Percentiles rank a stretch among this genome's conserved stretches.
Evolutionary conservation across 2,113 vertebrate genomes (phyloP).

Genomic region (Urocolius indicus): DNA sequence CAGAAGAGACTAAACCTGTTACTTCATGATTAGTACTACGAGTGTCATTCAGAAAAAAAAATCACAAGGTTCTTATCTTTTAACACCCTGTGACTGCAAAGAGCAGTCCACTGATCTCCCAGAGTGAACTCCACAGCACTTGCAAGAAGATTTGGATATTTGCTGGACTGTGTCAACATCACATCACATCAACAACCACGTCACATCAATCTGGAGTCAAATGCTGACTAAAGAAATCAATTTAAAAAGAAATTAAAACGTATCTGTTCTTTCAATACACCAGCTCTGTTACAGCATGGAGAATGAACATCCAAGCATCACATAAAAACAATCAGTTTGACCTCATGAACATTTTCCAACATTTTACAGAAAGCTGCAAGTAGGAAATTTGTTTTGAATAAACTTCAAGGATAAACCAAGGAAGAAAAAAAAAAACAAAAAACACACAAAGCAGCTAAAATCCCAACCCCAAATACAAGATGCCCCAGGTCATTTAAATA

Average conservation of each 20-base stretch:
- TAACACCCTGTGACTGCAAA: not conserved
- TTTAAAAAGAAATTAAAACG: not conserved
- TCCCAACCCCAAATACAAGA: not conserved
- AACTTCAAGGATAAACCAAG: no score
- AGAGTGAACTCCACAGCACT: rapidly evolving
- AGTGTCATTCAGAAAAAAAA: not conserved
- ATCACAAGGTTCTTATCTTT: not conserved
- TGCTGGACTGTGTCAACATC: not conserved
- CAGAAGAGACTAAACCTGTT: slow-evolving; percentile 1
- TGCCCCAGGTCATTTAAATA: not conserved
- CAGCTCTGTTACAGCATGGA: not conserved
- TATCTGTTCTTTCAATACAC: not conserved
- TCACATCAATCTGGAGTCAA: not conserved
- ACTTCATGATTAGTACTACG: not conserved
- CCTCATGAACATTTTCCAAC: not conserved
- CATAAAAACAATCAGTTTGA: not conserved
- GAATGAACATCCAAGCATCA: no score
- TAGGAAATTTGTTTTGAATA: no score
- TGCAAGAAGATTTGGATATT: not conserved
- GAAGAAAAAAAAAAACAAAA: not conserved
- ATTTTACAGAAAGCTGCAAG: not conserved
- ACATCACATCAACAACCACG: not conserved
- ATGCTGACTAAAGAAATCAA: not conserved
- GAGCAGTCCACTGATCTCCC: not conserved
- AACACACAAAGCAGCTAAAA: not conserved